Percentiles rank a stretch among this genome's conserved stretches.
Evolutionary conservation across 2,888 invertebrate species (phyloP).

Genomic region (Drosophila infuscata): DNA sequence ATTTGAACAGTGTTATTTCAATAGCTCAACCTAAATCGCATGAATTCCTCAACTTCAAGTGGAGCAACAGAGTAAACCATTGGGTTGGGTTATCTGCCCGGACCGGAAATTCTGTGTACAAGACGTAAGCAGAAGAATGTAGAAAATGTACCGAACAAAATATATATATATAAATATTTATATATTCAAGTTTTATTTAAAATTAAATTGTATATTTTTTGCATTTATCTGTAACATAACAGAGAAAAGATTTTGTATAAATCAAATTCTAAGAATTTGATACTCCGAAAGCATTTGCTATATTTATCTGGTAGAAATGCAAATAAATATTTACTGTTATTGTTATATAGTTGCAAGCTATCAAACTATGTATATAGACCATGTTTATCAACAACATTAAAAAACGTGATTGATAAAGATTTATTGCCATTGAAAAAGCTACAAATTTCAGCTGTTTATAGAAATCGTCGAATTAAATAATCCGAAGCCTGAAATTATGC

Average conservation of each 20-base stretch:
- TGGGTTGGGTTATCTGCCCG: not conserved
- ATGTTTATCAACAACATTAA: not conserved
- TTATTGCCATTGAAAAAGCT: not conserved
- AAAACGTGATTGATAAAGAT: not conserved
- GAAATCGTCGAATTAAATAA: not conserved
- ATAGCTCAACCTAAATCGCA: slow-evolving; percentile 20
- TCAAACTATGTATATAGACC: not conserved
- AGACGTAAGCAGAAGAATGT: not conserved
- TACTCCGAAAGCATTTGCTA: not conserved
- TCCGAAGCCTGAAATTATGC: slow-evolving; percentile 50
- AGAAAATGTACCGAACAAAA: not conserved
- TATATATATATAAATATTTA: not conserved
- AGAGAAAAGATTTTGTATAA: not conserved
- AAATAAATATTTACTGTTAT: not conserved
- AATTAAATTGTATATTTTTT: not conserved
- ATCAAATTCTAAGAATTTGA: too few relatives aligned
- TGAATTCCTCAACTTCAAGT: not conserved
- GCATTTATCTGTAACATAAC: not conserved
- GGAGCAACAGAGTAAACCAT: not conserved
- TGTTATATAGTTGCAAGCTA: not conserved
- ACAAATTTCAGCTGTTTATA: not conserved
- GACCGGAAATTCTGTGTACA: not conserved
- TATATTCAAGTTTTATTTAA: not conserved
- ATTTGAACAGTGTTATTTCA: not conserved
- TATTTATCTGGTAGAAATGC: not conserved